Evolutionary conservation across 2,797 vertebrate genomes (phyloP).

Genomic region (Micrastur ruficollis): DNA sequence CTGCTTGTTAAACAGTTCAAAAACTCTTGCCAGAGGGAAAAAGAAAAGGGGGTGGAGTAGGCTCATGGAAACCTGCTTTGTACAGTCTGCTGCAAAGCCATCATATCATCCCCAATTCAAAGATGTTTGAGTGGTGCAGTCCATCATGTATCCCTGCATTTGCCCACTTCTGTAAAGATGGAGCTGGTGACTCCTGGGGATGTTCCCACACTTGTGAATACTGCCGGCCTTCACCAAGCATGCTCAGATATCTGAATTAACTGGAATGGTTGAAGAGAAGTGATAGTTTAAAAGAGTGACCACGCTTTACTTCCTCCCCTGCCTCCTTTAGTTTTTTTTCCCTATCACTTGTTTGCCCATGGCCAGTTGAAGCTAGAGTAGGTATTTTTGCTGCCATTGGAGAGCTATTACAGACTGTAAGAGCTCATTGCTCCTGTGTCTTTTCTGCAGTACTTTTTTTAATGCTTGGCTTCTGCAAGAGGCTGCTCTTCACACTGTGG

Average conservation of each 20-base stretch:
- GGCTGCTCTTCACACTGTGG: neutral
- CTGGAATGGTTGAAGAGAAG: neutral
- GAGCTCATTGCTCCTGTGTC: neutral
- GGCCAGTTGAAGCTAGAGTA: neutral
- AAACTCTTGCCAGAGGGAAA: neutral
- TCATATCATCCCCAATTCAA: rapidly evolving
- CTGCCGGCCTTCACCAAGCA: conserved; percentile 18
- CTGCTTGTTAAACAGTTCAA: neutral
- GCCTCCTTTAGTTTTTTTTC: neutral
- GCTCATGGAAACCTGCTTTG: neutral
- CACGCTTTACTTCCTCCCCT: neutral
- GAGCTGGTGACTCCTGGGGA: neutral
- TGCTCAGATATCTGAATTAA: neutral
- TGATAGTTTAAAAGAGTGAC: neutral
- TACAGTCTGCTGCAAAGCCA: neutral
- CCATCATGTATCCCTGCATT: neutral
- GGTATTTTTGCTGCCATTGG: neutral
- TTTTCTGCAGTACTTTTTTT: neutral
- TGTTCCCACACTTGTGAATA: neutral
- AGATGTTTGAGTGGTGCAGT: neutral
- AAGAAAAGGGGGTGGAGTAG: neutral
- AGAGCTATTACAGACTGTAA: neutral
- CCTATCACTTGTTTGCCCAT: neutral
- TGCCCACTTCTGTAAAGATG: neutral
- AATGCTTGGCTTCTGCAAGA: conserved; percentile 2